Conservation (phyloP, 2,113 vertebrate species). For the Amblyopsis rosae region DNA sequence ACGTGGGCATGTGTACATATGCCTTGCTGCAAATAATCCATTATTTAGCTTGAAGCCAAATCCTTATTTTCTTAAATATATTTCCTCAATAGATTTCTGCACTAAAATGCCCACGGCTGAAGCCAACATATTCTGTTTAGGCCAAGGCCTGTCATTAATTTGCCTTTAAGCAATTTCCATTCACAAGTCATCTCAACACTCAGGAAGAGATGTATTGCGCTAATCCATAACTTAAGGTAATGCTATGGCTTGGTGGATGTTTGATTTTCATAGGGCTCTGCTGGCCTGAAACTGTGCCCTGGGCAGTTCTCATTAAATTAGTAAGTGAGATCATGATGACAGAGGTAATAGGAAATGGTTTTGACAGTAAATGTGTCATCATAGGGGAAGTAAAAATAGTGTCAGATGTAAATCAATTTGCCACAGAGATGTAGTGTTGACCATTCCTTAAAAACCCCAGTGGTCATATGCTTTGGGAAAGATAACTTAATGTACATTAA, state of each 20-base stretch:
- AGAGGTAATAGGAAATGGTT: background rate
- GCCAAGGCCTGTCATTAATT: too few species aligned
- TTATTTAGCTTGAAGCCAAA: too few species aligned
- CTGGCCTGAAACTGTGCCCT: background rate
- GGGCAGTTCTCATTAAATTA: background rate
- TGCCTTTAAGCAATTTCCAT: too few species aligned
- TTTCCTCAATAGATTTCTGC: too few species aligned
- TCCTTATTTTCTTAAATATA: too few species aligned
- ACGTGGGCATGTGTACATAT: too few species aligned
- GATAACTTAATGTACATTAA: background rate
- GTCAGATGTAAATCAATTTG: background rate
- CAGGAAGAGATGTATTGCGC: too few species aligned
- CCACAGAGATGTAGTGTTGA: slow-evolving; percentile 17
- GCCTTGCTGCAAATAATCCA: too few species aligned
- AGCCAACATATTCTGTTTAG: too few species aligned
- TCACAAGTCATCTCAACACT: too few species aligned
- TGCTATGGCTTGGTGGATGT: background rate
- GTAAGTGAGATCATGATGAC: background rate
- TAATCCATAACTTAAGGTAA: background rate
- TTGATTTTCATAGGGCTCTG: background rate
- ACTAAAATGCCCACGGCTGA: too few species aligned
- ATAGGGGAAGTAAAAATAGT: background rate
- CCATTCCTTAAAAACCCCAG: slow-evolving; percentile 15
- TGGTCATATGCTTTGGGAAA: slow-evolving; percentile 13
- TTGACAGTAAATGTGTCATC: background rate